phyloP scores from a whole-genome alignment of 2,888 invertebrate genomes.

The Caradrina clavipalpis region DNA sequence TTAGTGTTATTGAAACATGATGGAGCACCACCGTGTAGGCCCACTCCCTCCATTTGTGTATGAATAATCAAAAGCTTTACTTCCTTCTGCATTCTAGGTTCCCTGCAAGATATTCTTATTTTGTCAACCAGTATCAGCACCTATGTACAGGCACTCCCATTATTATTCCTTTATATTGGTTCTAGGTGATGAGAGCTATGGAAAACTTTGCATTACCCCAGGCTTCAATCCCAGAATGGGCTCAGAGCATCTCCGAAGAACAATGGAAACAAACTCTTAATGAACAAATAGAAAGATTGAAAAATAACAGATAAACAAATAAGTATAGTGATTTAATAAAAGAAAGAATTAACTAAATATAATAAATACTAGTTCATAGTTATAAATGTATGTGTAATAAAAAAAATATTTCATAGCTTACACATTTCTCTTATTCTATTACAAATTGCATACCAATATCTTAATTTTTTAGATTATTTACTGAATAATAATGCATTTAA shows the following conservation, averaged over 20 bases:
- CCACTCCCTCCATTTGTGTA: too few relatives aligned
- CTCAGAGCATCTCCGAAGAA: constrained; percentile 92
- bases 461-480: not conserved
- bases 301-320: constrained; percentile 74
- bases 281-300: constrained; percentile 88
- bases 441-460: not conserved
- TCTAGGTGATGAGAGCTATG: constrained; percentile 93
- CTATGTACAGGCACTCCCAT: not conserved
- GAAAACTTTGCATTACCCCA: constrained; percentile 92
- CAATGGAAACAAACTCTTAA: constrained; percentile 93
- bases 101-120: not conserved
- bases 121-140: not conserved
- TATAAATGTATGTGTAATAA: constrained; percentile 33
- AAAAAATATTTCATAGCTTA: constrained; percentile 29
- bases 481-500: not conserved
- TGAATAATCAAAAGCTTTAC: too few relatives aligned
- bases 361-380: constrained; percentile 14
- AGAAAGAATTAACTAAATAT: constrained; percentile 23
- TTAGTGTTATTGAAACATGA: too few relatives aligned
- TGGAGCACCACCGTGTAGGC: too few relatives aligned
- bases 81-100: too few relatives aligned
- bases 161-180: constrained; percentile 35
- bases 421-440: constrained; percentile 19
- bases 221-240: constrained; percentile 93
- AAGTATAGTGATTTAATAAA: constrained; percentile 30